Percentiles rank a stretch among this genome's conserved stretches.
phyloP scores from a whole-genome alignment of 1,140 invertebrate genomes.

The Antheraea pernyi region DNA sequence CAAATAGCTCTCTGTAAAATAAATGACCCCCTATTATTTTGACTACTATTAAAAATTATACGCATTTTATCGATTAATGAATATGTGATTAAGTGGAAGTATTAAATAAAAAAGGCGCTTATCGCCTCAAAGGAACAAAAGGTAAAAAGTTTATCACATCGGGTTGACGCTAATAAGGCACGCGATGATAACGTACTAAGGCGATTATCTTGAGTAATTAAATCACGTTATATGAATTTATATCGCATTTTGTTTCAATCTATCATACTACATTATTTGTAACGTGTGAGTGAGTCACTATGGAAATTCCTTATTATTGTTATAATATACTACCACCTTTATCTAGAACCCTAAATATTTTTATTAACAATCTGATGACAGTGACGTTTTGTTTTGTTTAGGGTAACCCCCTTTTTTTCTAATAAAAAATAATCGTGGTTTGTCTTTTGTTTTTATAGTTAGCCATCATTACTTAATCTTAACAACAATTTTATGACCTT shows the following conservation, averaged over 20 bases:
- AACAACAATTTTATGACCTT: too few species aligned
- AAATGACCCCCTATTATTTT: not conserved
- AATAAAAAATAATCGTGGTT: too few species aligned
- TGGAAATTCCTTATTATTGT: slow-evolving; percentile 7
- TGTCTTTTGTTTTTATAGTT: too few species aligned
- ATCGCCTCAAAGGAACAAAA: slow-evolving; percentile 22
- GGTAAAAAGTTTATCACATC: slow-evolving; percentile 38
- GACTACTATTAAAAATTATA: not conserved
- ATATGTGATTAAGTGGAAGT: slow-evolving; percentile 31
- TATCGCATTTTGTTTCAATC: slow-evolving; percentile 31
- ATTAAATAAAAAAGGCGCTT: slow-evolving; percentile 20
- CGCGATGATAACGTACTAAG: slow-evolving; percentile 46
- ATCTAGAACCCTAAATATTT: too few species aligned
- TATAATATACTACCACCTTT: not conserved
- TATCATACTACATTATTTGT: slow-evolving; percentile 11
- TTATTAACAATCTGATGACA: too few species aligned
- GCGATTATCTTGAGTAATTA: slow-evolving; percentile 58
- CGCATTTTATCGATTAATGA: slow-evolving; percentile 34
- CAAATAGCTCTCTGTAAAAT: too few species aligned
- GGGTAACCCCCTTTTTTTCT: too few species aligned
- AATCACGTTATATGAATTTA: slow-evolving; percentile 46
- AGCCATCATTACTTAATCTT: too few species aligned
- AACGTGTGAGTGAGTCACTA: not conserved
- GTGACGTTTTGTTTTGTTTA: too few species aligned
- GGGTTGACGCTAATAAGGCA: slow-evolving; percentile 51